phyloP scores from a whole-genome alignment of 92 coral and sea anemone species.

The Blastomussa wellsi region DNA sequence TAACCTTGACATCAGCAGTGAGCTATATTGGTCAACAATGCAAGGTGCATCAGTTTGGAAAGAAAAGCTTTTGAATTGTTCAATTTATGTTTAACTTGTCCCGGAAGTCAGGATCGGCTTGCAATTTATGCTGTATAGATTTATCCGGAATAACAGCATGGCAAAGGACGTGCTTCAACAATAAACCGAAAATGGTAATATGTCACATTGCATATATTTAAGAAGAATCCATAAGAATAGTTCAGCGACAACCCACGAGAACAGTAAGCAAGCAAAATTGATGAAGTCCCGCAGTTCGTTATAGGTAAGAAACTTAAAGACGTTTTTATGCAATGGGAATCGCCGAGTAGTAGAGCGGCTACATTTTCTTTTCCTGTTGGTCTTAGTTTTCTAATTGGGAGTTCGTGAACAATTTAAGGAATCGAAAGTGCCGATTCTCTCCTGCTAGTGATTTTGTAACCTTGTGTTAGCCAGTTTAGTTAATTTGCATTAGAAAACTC shows the following conservation, averaged over 20 bases:
- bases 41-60: background rate
- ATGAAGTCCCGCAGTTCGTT: background rate
- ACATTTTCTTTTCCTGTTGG: background rate
- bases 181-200: background rate
- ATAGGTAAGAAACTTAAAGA: background rate
- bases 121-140: background rate
- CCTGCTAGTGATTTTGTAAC: background rate
- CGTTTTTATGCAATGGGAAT: background rate
- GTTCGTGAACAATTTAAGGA: background rate
- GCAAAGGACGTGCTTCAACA: background rate
- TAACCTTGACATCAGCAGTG: background rate
- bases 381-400: background rate
- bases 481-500: background rate
- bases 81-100: background rate
- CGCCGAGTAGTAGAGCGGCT: background rate
- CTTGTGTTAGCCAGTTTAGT: background rate
- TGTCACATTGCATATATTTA: background rate
- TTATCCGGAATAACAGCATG: constrained; percentile 2
- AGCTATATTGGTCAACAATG: background rate
- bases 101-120: background rate
- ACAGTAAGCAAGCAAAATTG: background rate
- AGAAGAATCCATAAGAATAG: background rate
- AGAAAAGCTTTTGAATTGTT: background rate
- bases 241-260: background rate
- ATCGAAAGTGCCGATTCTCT: background rate